Evolutionary conservation across 1,140 invertebrate species (phyloP).

Genomic region (Psix sp.): DNA sequence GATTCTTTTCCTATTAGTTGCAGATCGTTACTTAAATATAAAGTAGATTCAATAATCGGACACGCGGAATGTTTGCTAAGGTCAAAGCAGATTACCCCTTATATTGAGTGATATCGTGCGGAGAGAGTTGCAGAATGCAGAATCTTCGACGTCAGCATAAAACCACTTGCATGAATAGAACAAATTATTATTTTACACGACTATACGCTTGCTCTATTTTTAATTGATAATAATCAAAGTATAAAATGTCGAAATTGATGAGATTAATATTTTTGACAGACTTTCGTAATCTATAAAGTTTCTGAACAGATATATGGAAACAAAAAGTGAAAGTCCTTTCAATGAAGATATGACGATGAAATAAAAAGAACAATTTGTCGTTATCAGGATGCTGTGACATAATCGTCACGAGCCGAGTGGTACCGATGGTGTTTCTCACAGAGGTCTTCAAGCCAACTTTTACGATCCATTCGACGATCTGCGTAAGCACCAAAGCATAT

Average conservation of each 20-base stretch:
- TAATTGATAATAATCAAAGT: no score
- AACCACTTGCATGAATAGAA: constrained; percentile 14
- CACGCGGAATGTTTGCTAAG: constrained; percentile 20
- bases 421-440: constrained; percentile 34
- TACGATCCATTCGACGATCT: constrained; percentile 67
- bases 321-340: no score
- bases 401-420: constrained; percentile 61
- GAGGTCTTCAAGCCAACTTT: constrained; percentile 58
- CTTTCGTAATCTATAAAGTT: no score
- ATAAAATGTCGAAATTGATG: no score
- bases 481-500: constrained; percentile 57
- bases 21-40: constrained; percentile 7
- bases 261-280: no score
- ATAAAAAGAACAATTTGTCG: no score
- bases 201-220: no score
- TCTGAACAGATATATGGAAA: no score
- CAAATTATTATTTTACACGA: no score
- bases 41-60: constrained; percentile 31
- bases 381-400: constrained; percentile 60
- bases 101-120: constrained; percentile 19
- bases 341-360: no score
- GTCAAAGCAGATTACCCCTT: constrained; percentile 39
- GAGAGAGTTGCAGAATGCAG: no score
- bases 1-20: constrained; percentile 6
- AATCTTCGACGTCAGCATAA: constrained; percentile 43